phyloP scores from a whole-genome alignment of 2,797 vertebrate species.

The Naso thynnoides region DNA sequence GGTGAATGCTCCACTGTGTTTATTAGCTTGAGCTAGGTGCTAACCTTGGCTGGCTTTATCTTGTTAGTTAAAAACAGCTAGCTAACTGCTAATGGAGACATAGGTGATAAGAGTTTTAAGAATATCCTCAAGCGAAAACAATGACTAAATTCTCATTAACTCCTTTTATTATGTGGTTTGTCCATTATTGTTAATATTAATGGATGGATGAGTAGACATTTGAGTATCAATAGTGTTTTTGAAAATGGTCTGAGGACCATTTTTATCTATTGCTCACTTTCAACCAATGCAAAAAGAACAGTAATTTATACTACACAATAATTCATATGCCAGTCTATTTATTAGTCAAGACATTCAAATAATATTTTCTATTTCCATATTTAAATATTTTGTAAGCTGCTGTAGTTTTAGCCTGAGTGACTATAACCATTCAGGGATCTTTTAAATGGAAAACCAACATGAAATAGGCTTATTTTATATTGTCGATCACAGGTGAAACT shows the following conservation, averaged over 20 bases:
- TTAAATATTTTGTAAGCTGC: neutral
- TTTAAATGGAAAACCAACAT: conserved; percentile 4
- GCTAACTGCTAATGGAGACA: neutral
- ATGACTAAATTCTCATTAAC: too few relatives aligned
- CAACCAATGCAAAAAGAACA: neutral
- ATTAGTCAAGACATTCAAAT: neutral
- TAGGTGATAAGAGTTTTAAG: neutral
- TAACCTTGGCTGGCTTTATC: neutral
- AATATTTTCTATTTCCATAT: neutral
- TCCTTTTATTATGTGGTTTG: too few relatives aligned
- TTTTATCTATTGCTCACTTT: neutral
- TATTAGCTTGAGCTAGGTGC: neutral
- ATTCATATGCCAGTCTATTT: neutral
- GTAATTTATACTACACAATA: neutral
- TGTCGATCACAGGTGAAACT: conserved; percentile 1
- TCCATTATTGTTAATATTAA: neutral
- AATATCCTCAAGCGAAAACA: too few relatives aligned
- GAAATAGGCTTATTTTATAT: neutral
- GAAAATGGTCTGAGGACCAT: neutral
- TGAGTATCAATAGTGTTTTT: neutral
- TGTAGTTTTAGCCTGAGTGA: neutral
- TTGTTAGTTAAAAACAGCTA: neutral
- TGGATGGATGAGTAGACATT: neutral
- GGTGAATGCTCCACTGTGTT: neutral
- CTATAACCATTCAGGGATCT: neutral